Percentiles rank a stretch among this genome's conserved stretches.
These are phyloP conservation scores for Scolopax bukidnonensis DNA, from an alignment of 2,797 vertebrate species.

Conservation along the genomic window DNA sequence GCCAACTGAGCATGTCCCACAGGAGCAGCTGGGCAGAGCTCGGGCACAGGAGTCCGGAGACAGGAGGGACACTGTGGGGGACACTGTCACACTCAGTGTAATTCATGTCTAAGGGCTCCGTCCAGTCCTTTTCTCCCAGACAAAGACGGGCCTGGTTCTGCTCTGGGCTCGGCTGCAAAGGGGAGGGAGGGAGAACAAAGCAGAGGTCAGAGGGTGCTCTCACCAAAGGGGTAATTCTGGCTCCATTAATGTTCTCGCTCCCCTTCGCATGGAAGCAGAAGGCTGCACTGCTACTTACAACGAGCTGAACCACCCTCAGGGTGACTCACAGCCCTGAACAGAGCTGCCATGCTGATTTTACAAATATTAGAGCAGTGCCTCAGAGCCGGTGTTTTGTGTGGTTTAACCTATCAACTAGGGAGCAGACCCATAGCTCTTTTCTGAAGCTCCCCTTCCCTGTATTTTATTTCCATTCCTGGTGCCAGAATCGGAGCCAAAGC, in stretches of 20 bases:
- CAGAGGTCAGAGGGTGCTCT: slow-evolving; percentile 17
- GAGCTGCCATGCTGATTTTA: slow-evolving; percentile 60
- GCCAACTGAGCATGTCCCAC: neutral
- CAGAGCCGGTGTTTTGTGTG: neutral
- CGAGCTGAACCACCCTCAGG: slow-evolving; percentile 52
- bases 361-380: slow-evolving; percentile 39
- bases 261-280: neutral
- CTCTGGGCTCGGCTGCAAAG: neutral
- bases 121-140: neutral
- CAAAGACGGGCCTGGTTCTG: neutral
- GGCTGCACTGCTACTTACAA: slow-evolving; percentile 17
- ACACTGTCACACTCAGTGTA: fast-evolving
- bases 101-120: neutral
- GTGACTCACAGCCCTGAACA: slow-evolving; percentile 43
- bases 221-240: slow-evolving; percentile 28
- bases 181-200: slow-evolving; percentile 33
- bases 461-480: slow-evolving; percentile 47
- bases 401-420: slow-evolving; percentile 29
- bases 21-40: neutral
- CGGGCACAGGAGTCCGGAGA: neutral
- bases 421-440: slow-evolving; percentile 23
- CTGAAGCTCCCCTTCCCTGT: slow-evolving; percentile 32
- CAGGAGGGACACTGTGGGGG: fast-evolving
- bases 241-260: slow-evolving; percentile 7
- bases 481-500: slow-evolving; percentile 31